Percentiles rank a stretch among this genome's conserved stretches.
Evolutionary conservation across 2,797 vertebrate species (phyloP).

Genomic region (Xenentodon cancila): DNA sequence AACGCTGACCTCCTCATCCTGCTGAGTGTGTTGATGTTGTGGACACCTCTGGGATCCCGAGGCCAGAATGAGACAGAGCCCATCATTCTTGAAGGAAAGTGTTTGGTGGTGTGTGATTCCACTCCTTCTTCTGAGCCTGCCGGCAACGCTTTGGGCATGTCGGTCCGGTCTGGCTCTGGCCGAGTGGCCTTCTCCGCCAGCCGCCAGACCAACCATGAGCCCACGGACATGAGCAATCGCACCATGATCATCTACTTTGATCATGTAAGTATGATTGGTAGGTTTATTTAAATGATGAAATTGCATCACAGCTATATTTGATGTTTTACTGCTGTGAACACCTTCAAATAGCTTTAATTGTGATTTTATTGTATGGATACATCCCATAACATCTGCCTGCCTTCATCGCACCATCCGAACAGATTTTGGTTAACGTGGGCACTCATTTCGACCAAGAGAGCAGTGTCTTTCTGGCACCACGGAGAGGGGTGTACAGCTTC

Average conservation of each 20-base stretch:
- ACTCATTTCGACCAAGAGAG: constrained; percentile 85
- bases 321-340: no score
- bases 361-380: background rate
- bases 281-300: background rate
- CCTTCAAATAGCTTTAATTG: no score
- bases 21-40: constrained; percentile 64
- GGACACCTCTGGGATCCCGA: constrained; percentile 56
- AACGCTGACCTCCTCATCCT: constrained; percentile 52
- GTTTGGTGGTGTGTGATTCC: constrained; percentile 85
- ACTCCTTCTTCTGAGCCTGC: constrained; percentile 81
- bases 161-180: constrained; percentile 81
- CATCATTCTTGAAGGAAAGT: constrained; percentile 85
- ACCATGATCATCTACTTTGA: constrained; percentile 88
- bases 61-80: constrained; percentile 87
- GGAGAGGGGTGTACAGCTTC: constrained; percentile 86
- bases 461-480: constrained; percentile 83
- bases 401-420: constrained; percentile 1
- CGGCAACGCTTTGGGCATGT: constrained; percentile 83
- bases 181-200: constrained; percentile 85
- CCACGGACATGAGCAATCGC: constrained; percentile 87
- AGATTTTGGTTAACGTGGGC: constrained; percentile 87
- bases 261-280: constrained; percentile 70
- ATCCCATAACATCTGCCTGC: background rate
- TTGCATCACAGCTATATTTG: no score
- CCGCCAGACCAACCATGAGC: constrained; percentile 86